Evolutionary conservation across 2,797 vertebrate species (phyloP).

Genomic region (Macrochelys suwanniensis): DNA sequence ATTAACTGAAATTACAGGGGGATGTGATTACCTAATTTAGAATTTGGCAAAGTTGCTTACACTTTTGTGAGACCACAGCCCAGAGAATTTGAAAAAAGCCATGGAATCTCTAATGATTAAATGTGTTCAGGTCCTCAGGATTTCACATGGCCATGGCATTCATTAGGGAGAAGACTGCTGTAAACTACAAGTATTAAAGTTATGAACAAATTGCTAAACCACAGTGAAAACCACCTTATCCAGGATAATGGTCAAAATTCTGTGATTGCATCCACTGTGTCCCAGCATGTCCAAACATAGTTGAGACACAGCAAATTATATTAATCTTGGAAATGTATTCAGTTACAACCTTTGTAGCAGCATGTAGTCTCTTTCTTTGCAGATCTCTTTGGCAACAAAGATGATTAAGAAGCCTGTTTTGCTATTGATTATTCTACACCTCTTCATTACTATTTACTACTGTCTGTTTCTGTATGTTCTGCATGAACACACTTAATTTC

Average conservation of each 20-base stretch:
- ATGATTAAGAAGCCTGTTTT: neutral
- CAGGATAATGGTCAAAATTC: neutral
- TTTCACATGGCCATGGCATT: neutral
- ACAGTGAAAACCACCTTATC: neutral
- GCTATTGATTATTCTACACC: conserved; percentile 36
- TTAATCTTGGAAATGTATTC: neutral
- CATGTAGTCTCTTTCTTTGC: neutral
- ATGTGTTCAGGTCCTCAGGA: neutral
- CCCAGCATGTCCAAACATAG: neutral
- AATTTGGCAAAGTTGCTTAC: neutral
- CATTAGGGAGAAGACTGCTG: neutral
- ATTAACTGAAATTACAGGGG: neutral
- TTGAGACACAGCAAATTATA: neutral
- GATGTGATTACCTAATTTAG: neutral
- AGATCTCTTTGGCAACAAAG: neutral
- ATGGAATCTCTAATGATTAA: neutral
- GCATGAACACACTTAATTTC: conserved; percentile 54
- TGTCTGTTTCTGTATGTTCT: conserved; percentile 49
- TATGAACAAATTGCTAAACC: neutral
- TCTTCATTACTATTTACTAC: conserved; percentile 60
- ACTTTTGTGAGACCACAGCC: neutral
- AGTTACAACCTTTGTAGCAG: neutral
- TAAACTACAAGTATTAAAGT: neutral
- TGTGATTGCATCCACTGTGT: neutral
- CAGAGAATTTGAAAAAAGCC: neutral